phyloP scores from a whole-genome alignment of 1,140 invertebrate species.

The Brachionus sp. region DNA sequence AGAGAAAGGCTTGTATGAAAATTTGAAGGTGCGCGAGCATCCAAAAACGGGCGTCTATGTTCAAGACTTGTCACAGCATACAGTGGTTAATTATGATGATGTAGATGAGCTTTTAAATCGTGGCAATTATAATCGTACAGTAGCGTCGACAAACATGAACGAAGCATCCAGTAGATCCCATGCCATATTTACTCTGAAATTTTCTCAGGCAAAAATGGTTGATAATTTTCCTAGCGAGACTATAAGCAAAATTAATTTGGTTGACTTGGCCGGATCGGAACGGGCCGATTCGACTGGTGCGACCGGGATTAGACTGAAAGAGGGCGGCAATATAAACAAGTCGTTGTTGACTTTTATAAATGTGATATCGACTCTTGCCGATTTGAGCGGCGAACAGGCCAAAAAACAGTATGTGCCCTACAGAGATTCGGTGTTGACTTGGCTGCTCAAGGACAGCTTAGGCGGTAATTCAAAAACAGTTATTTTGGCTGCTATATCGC shows the following conservation, averaged over 20 bases:
- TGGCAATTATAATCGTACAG: constrained; percentile 65
- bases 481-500: constrained; percentile 68
- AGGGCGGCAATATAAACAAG: constrained; percentile 66
- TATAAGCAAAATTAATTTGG: constrained; percentile 65
- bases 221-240: constrained; percentile 62
- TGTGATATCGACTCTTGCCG: constrained; percentile 64
- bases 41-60: constrained; percentile 40
- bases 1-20: constrained; percentile 71
- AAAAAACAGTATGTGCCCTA: constrained; percentile 61
- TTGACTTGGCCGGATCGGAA: constrained; percentile 68
- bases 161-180: constrained; percentile 63
- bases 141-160: constrained; percentile 68
- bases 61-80: constrained; percentile 29
- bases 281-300: constrained; percentile 64
- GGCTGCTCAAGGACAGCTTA: constrained; percentile 66
- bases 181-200: constrained; percentile 65
- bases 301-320: constrained; percentile 64
- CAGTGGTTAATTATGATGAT: constrained; percentile 9
- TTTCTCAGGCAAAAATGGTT: constrained; percentile 62
- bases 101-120: not conserved
- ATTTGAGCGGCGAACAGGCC: constrained; percentile 33
- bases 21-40: constrained; percentile 75
- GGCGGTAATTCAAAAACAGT: constrained; percentile 68
- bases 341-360: constrained; percentile 63
- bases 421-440: constrained; percentile 66